These are phyloP conservation scores for Desmophyllum pertusum DNA, from an alignment of 92 coral and sea anemone genomes.

Conservation along the genomic window DNA sequence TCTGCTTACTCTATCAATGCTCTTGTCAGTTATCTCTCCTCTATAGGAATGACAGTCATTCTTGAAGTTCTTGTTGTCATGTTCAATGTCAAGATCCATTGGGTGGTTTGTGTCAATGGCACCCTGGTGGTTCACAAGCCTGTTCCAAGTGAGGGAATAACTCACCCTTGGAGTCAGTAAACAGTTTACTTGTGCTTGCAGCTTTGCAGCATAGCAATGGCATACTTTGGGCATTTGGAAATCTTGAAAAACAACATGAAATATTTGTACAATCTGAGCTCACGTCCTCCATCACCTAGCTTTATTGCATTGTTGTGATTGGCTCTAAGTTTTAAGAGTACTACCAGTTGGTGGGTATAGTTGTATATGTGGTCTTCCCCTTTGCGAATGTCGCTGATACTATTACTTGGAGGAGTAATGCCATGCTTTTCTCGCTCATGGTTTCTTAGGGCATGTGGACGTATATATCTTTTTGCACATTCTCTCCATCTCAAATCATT, in stretches of 20 bases:
- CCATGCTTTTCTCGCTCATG: conserved; percentile 38
- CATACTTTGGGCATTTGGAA: conserved; percentile 66
- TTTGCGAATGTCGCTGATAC: neutral
- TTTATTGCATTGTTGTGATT: conserved; percentile 66
- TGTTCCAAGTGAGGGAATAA: conserved; percentile 57
- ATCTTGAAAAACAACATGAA: conserved; percentile 58
- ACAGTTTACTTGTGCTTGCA: conserved; percentile 50
- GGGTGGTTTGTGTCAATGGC: conserved; percentile 48
- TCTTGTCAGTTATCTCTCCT: conserved; percentile 65
- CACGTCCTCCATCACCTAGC: conserved; percentile 47
- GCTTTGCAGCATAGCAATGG: conserved; percentile 55
- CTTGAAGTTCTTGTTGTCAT: conserved; percentile 68
- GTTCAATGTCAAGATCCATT: conserved; percentile 57
- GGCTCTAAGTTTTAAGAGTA: conserved; percentile 35
- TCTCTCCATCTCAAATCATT: conserved; percentile 37
- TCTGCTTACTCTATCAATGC: conserved; percentile 38
- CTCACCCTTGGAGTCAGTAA: conserved; percentile 52
- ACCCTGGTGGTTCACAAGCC: conserved; percentile 61
- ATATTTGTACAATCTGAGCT: conserved; percentile 55
- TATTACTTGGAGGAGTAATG: neutral
- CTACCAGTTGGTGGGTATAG: conserved; percentile 55
- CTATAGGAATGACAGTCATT: conserved; percentile 47
- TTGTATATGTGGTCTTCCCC: conserved; percentile 41
- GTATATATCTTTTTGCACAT: conserved; percentile 7
- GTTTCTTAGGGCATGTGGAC: conserved; percentile 30